These are phyloP conservation scores for Hylaeus anthracinus DNA, from an alignment of 1,140 invertebrate genomes.

Conservation along the genomic window DNA sequence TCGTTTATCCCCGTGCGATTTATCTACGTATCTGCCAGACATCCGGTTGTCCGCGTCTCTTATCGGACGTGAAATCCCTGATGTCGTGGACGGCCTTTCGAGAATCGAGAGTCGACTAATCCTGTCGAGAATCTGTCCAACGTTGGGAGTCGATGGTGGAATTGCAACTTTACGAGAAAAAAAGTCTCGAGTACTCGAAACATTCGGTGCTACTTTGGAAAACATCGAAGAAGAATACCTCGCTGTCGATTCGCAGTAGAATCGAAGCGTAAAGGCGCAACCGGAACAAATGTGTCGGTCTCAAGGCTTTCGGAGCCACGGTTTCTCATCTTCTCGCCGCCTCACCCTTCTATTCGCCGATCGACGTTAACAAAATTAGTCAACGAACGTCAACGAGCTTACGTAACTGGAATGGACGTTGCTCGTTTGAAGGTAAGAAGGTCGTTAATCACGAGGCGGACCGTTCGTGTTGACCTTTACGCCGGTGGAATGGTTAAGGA, in stretches of 20 bases:
- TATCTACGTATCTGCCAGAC: slow-evolving; percentile 36
- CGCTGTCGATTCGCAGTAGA: slow-evolving; percentile 32
- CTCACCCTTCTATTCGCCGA: slow-evolving; percentile 4
- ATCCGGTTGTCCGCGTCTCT: slow-evolving; percentile 32
- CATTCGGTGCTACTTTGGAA: no score
- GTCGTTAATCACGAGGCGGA: slow-evolving; percentile 58
- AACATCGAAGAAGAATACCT: background rate
- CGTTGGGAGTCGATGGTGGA: background rate
- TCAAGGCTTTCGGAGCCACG: slow-evolving; percentile 41
- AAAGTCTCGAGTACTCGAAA: background rate
- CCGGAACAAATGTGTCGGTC: slow-evolving; percentile 52
- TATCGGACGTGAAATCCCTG: slow-evolving; percentile 15
- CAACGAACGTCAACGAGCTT: slow-evolving; percentile 59
- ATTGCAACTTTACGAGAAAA: background rate
- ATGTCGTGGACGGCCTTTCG: slow-evolving; percentile 1
- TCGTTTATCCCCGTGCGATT: slow-evolving; percentile 11
- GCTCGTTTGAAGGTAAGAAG: slow-evolving; percentile 60
- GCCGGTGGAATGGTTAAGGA: slow-evolving; percentile 9
- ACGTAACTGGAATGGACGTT: slow-evolving; percentile 59
- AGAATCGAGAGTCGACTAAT: background rate
- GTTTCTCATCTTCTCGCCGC: slow-evolving; percentile 17
- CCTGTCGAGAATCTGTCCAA: background rate
- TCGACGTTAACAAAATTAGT: slow-evolving; percentile 62
- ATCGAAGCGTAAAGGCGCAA: slow-evolving; percentile 28
- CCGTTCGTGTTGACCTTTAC: no score